Base-by-base conservation (phyloP, 2,888 invertebrate species). In the Drosophila ustulata region DNA sequence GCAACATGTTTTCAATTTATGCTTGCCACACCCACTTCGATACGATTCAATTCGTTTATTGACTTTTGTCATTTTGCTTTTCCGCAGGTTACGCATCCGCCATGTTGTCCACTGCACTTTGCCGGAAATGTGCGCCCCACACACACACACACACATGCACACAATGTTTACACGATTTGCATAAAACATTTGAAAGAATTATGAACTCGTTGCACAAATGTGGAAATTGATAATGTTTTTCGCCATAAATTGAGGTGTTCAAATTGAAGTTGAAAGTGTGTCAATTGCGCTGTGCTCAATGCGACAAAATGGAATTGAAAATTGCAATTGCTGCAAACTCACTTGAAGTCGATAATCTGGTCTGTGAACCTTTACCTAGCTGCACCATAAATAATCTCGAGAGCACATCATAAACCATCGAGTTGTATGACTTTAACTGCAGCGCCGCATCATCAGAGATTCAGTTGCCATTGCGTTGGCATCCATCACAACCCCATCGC, bases 101-200 rank as follows among this genome's bases (percentile, higher is more conserved):
- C 82, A 76, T 75, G 86, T 82, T 73, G 86, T 50, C 32, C 66
- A 74, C 45, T 66, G 67, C 75, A 72, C 43, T 75, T 71, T 79
- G 70, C 81, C 89, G 90, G 89, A 88, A 89, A 80, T 82, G 82
- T 78, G 71, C 71, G 70, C 66, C 66, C 63, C 59, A 18, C 56
- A 13, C 53, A 56, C 34, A 37, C 49, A n/a, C 59, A 58, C 57
- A 45, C 11, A 32, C 23, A 52, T 51, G 43, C 41, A 34, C 28
- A 7, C 56, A 61, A 57, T 67, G 68, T 73, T 70, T 71, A 68
- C 67, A 67, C 56, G 61, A 80, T 80, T 80, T 79, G 65, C 82
- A 79, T 79, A 53, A 51, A 71, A 75, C 59, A 77, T 80, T 66
- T 70, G 43, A 58, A 53, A 4, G 37, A 70, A 67, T 73, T 62